Conservation (phyloP, 2,797 vertebrate species). For the Channa striata region DNA sequence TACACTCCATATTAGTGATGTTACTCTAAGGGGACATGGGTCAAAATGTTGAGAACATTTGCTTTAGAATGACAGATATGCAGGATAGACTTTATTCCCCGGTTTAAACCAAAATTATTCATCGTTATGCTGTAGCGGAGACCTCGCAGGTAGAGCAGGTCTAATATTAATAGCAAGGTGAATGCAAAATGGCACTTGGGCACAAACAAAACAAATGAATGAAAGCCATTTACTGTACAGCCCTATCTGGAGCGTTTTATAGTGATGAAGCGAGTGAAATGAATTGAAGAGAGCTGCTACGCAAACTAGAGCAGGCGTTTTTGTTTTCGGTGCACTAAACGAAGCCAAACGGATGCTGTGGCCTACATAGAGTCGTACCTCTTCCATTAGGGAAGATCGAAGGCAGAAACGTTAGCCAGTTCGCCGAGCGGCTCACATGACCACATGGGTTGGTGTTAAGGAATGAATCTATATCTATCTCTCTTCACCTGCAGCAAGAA, state of each 20-base stretch:
- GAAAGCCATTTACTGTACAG: constrained; percentile 33
- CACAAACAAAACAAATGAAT: constrained; percentile 33
- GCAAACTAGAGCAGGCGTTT: constrained; percentile 23
- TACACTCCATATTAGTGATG: not conserved
- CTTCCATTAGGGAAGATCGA: constrained; percentile 10
- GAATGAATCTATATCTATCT: constrained; percentile 57
- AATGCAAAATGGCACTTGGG: not conserved
- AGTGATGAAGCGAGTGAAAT: constrained; percentile 28
- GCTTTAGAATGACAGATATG: not conserved
- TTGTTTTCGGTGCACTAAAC: constrained; percentile 30
- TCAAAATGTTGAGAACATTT: not conserved
- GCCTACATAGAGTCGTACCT: constrained; percentile 20
- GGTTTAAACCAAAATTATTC: constrained; percentile 9
- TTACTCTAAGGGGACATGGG: not conserved
- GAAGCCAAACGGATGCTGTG: constrained; percentile 21
- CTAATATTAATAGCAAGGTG: constrained; percentile 6
- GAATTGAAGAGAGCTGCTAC: not conserved
- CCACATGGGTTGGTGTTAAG: constrained; percentile 19
- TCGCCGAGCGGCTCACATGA: constrained; percentile 3
- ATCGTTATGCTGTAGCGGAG: not conserved
- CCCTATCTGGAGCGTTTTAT: constrained; percentile 10
- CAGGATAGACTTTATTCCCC: not conserved
- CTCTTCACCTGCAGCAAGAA: constrained; percentile 44
- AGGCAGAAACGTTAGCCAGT: constrained; percentile 33
- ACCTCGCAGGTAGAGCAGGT: not conserved